Evolutionary conservation across 1,140 invertebrate species (phyloP), one percentile per base, ranked within the genome.

Genomic region (Solenopsis fugax): DNA sequence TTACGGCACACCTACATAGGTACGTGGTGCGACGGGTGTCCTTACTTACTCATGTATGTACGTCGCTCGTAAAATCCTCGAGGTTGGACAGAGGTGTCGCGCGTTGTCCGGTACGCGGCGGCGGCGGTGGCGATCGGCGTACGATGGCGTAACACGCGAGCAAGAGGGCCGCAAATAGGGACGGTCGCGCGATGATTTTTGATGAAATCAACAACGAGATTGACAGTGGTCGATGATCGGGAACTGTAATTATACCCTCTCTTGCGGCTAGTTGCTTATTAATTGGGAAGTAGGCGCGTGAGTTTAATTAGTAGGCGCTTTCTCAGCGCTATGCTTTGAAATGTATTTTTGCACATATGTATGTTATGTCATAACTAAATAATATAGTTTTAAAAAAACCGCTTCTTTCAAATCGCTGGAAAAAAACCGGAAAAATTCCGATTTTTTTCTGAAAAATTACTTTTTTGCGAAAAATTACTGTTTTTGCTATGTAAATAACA

Each of bases 11-110:
- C 67, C 52, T 56, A 29, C 7, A 7, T 41, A n/a, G n/a, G n/a
- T n/a, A 58, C 64, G 48, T 18, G 50, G 24, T 10, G 18, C 13
- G 52, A n/a, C 16, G 67, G 13, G 21, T 52, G 58, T 64, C 37
- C 41, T 80, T 56, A 80, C 67, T 41, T 24, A 71, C 34, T 16
- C 52, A 80, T 65, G 50, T 41, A 69, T 48, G 21, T 12, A 41
- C 45, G 12, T 37, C 34, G 65, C 76, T 82, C 84, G 84, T 89
- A 88, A 88, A 88, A 75, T 86, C 64, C 67, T 16, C 48, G 29
- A 64, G 54, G 34, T 13, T 45, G 50, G 34, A 52, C 21, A 65
- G 54, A 77, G 41, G 52, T n/a, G 24, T 34, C 24, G 78, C 29
- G 29, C 24, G 65, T 71, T 37, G 64, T 81, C 37, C 37, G 29